phyloP scores from a whole-genome alignment of 2,113 vertebrate species.

The Alectura lathami region DNA sequence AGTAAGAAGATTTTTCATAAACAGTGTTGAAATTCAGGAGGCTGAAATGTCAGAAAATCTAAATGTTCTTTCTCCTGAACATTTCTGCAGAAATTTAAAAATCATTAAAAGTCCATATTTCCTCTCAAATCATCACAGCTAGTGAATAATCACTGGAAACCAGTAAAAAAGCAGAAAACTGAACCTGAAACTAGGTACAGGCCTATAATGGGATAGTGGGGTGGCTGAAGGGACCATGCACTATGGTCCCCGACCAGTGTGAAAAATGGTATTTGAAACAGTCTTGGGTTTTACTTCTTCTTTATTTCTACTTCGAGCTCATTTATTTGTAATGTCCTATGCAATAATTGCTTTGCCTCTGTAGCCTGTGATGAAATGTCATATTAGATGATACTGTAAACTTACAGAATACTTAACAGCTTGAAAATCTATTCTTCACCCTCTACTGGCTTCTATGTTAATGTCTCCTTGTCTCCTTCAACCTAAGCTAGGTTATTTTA shows the following conservation, averaged over 20 bases:
- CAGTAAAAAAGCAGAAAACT: neutral
- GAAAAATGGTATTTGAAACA: neutral
- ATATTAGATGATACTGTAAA: constrained; percentile 28
- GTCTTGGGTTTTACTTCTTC: neutral
- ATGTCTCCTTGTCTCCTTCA: neutral
- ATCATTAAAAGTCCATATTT: neutral
- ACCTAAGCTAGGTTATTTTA: constrained; percentile 1
- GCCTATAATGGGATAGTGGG: neutral
- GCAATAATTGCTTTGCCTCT: constrained; percentile 11
- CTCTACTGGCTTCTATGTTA: constrained; percentile 19
- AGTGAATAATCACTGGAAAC: neutral
- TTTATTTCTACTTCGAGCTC: neutral
- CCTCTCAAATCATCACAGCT: neutral
- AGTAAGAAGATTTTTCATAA: neutral
- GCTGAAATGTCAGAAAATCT: neutral
- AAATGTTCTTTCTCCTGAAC: neutral
- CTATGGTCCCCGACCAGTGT: neutral
- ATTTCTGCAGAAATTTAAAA: neutral
- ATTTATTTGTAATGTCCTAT: constrained; percentile 30
- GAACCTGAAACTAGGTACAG: neutral
- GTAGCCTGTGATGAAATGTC: constrained; percentile 32
- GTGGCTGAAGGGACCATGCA: neutral
- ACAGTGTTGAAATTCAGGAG: neutral
- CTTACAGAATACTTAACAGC: constrained; percentile 51
- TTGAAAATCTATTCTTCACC: constrained; percentile 20